Percentiles rank a stretch among this genome's conserved stretches.
phyloP scores from a whole-genome alignment of 2,797 vertebrate species.

The Apodemus agrarius region DNA sequence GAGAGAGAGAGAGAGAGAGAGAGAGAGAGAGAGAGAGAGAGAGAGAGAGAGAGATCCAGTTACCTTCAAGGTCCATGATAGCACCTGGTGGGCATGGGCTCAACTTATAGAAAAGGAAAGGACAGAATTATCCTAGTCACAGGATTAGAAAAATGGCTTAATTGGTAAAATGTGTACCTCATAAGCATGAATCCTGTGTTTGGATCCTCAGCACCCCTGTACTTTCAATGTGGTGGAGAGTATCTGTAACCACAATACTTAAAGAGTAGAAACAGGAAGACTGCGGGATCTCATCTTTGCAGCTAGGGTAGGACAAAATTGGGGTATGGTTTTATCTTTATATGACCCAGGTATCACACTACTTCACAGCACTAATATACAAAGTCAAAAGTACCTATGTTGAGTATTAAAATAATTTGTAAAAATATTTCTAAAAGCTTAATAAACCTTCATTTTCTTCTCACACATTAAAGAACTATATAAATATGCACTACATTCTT shows the following conservation, averaged over 20 bases:
- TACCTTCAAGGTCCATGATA: not conserved
- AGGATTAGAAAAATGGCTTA: not conserved
- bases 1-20: not conserved
- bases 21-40: too few relatives aligned
- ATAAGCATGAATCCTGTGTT: not conserved
- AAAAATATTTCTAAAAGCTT: not conserved
- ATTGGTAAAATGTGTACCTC: not conserved
- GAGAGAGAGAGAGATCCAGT: not conserved
- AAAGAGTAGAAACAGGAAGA: not conserved
- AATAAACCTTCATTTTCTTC: slow-evolving; percentile 19
- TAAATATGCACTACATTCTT: not conserved
- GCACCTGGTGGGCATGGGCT: not conserved
- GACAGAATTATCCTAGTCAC: not conserved
- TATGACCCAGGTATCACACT: not conserved
- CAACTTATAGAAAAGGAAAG: not conserved
- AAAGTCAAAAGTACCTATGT: not conserved
- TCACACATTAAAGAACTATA: not conserved
- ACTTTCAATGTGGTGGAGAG: too few relatives aligned
- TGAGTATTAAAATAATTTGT: not conserved
- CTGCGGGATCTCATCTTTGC: not conserved
- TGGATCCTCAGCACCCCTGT: not conserved
- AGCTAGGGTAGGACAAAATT: not conserved
- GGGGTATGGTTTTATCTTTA: not conserved
- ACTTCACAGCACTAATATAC: not conserved
- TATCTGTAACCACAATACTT: too few relatives aligned